Base-by-base conservation (phyloP, 2,113 vertebrate species). In the Alectura lathami region DNA sequence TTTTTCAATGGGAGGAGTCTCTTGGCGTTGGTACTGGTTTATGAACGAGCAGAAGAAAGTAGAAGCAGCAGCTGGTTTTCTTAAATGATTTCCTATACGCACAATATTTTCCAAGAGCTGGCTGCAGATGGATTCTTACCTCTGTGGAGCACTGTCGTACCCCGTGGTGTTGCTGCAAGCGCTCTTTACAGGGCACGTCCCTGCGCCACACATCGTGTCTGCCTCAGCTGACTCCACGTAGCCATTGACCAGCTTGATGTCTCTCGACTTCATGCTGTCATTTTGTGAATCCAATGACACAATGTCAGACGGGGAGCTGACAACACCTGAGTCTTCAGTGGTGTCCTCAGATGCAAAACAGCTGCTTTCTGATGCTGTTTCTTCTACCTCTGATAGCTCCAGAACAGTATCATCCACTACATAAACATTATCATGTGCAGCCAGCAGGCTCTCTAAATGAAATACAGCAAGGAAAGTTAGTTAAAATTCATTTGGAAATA, bases 271-370 rank as follows among this genome's bases (percentile, higher is more conserved):
- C 76, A 94, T 21, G 48, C 96, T 98, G 92, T 97, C 98, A 5
- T 98, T 98, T 8, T 98, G 98, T 6, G 98, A 98, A 70, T 98
- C 98, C 95, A 98, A 97, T 14, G 98, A 98, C 6, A 98, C 88
- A 42, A 96, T 85, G 89, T 99, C 98, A 11, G 98, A 98, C 0
- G 98, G 98, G 42, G 98, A 99, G 95, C 98, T 98, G 93, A 98
- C 87, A 53, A 98, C 96, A 17, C 98, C 98, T 0, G 98, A 98
- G 96, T 99, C 98, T 91, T 99, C 99, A 0, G 97, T 98, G 48
- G 98, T 98, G 74, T 98, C 98, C 85, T 99, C 99, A 6, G 98
- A 99, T 5, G 98, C 97, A 3, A 98, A 98, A 14, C 98, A 99
- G 97, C 99, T 99, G 93, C 95, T 97, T 57, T 99, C 92, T 3